Conservation (phyloP, 2,888 invertebrate species). For the Neuroscelio doddi region DNA sequence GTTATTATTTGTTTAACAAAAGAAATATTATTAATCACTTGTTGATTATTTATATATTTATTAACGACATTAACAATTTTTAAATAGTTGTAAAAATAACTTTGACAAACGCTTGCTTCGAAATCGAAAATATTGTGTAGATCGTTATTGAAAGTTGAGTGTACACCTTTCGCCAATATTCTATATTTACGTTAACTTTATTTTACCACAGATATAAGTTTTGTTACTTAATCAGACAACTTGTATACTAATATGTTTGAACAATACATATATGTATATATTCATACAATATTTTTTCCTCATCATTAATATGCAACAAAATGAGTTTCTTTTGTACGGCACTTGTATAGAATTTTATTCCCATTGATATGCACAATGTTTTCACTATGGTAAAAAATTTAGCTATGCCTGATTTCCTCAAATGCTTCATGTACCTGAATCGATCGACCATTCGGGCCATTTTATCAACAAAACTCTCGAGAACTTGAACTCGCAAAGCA, state of each 20-base stretch:
- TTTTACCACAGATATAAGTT: slow-evolving; percentile 65
- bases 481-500: slow-evolving; percentile 26
- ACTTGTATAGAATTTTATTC: slow-evolving; percentile 74
- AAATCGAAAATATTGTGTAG: slow-evolving; percentile 32
- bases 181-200: slow-evolving; percentile 68
- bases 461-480: slow-evolving; percentile 62
- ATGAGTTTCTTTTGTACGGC: slow-evolving; percentile 79
- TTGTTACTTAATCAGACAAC: slow-evolving; percentile 64
- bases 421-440: slow-evolving; percentile 72
- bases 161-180: slow-evolving; percentile 70
- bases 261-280: slow-evolving; percentile 52
- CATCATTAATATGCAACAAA: slow-evolving; percentile 71
- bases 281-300: slow-evolving; percentile 61
- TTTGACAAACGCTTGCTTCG: slow-evolving; percentile 29
- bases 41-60: no score
- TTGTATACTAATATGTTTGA: slow-evolving; percentile 63
- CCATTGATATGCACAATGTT: slow-evolving; percentile 73
- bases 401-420: slow-evolving; percentile 71
- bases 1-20: no score
- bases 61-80: no score
- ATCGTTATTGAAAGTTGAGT: slow-evolving; percentile 57
- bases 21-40: no score
- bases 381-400: slow-evolving; percentile 72
- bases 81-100: no score
- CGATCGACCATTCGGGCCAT: slow-evolving; percentile 70